These are phyloP conservation scores for Sycobia sp. DNA, from an alignment of 1,140 invertebrate species.

Conservation along the genomic window DNA sequence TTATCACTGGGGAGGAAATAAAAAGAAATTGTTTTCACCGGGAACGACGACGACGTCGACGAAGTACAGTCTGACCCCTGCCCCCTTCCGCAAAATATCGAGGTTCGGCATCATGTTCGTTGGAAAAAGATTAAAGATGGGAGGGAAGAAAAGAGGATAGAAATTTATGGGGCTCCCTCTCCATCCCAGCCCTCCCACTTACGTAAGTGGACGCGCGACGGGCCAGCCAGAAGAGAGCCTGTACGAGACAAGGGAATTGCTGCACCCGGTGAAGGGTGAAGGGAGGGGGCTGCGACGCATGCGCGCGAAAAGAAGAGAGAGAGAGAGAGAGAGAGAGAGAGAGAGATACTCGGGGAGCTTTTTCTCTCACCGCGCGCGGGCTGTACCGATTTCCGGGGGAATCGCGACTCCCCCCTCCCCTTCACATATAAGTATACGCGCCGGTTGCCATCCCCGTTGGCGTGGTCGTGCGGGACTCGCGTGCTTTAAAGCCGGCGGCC, in stretches of 20 bases:
- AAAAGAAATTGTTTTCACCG: conserved; percentile 15
- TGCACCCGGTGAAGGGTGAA: neutral
- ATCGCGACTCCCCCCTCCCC: too few species aligned
- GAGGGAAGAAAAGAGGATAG: neutral
- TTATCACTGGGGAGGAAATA: conserved; percentile 34
- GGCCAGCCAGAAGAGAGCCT: too few species aligned
- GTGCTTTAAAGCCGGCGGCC: neutral
- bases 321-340: too few species aligned
- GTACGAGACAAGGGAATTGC: conserved; percentile 12
- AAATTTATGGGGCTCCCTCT: neutral
- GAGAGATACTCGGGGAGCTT: too few species aligned
- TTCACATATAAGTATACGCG: too few species aligned
- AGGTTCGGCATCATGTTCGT: neutral
- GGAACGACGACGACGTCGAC: neutral
- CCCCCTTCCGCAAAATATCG: conserved; percentile 1
- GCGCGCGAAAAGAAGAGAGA: too few species aligned
- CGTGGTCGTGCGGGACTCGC: too few species aligned
- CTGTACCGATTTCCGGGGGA: too few species aligned
- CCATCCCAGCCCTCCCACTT: neutral
- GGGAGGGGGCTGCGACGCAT: neutral
- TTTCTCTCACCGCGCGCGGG: too few species aligned
- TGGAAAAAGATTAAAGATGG: conserved; percentile 9
- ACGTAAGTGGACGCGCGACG: conserved; percentile 7
- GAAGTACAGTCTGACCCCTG: neutral
- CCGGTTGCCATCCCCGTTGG: too few species aligned